A percentile compares a stretch with the other conserved stretches of the same genome.
Evolutionary conservation across 2,888 invertebrate genomes (phyloP).

Genomic region (Chesias legatella): DNA sequence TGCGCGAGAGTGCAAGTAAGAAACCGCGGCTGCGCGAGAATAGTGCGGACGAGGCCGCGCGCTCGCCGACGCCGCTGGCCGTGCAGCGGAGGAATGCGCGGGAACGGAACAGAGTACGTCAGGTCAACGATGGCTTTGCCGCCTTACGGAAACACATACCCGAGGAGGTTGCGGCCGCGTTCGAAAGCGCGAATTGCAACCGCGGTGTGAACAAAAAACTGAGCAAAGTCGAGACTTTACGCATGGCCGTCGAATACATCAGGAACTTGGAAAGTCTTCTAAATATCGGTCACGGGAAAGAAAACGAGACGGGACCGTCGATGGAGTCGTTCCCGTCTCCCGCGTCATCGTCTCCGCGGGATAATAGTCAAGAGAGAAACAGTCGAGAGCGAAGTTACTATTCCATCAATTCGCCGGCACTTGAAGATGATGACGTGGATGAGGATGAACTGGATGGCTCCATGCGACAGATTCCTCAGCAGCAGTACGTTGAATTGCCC

Average conservation of each 20-base stretch:
- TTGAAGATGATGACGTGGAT: constrained; percentile 69
- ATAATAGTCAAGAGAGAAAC: constrained; percentile 68
- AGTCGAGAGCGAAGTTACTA: constrained; percentile 58
- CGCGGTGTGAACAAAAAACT: constrained; percentile 87
- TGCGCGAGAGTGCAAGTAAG: constrained; percentile 50
- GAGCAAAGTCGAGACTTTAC: constrained; percentile 92
- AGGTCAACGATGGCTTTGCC: constrained; percentile 95
- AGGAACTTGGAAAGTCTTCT: constrained; percentile 88
- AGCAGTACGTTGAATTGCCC: constrained; percentile 82
- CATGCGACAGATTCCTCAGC: constrained; percentile 69
- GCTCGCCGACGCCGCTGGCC: constrained; percentile 86
- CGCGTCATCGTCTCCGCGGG: constrained; percentile 72
- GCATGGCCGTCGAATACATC: constrained; percentile 95
- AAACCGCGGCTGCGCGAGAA: constrained; percentile 62
- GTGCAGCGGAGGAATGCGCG: constrained; percentile 94
- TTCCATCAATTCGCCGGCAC: constrained; percentile 65
- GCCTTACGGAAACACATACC: constrained; percentile 93
- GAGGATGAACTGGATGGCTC: constrained; percentile 70
- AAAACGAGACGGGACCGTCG: constrained; percentile 58
- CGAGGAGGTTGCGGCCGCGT: constrained; percentile 87
- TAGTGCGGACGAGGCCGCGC: constrained; percentile 66
- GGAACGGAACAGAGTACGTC: constrained; percentile 95
- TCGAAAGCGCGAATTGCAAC: constrained; percentile 83
- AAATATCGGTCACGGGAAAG: constrained; percentile 83
- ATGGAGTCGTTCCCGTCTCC: constrained; percentile 76